phyloP scores from a whole-genome alignment of 2,113 vertebrate species.

The Ivindomyrus marchei region DNA sequence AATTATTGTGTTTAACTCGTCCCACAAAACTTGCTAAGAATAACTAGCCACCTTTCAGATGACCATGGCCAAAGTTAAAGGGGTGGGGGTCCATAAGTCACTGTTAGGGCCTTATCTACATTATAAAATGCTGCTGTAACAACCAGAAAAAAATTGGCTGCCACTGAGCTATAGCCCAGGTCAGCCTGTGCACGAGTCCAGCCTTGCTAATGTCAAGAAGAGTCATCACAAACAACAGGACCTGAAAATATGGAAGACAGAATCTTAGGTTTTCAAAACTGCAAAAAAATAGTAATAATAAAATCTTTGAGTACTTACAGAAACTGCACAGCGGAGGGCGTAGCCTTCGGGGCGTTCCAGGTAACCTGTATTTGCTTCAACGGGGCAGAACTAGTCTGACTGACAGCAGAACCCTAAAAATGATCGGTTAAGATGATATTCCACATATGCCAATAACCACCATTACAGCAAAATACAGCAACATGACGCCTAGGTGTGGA shows the following conservation, averaged over 20 bases:
- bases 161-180: not conserved
- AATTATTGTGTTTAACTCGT: not conserved
- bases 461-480: not conserved
- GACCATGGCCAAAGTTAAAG: not conserved
- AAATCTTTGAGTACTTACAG: conserved; percentile 57
- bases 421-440: not conserved
- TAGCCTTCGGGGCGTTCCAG: conserved; percentile 62
- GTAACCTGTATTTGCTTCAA: conserved; percentile 57
- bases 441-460: not conserved
- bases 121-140: not conserved
- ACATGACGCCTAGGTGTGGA: not conserved
- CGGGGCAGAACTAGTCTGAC: conserved; percentile 63
- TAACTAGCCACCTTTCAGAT: not conserved
- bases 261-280: not conserved
- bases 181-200: not conserved
- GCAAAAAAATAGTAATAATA: not conserved
- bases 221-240: not conserved
- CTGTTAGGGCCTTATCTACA: not conserved
- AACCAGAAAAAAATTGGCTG: not conserved
- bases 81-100: not conserved
- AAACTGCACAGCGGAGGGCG: conserved; percentile 63
- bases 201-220: not conserved
- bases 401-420: conserved; percentile 73
- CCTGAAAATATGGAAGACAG: not conserved
- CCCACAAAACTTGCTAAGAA: not conserved